A percentile compares a stretch with the other conserved stretches of the same genome.
Conservation (phyloP, 2,888 invertebrate genomes). For the Eucera pruinosa region DNA sequence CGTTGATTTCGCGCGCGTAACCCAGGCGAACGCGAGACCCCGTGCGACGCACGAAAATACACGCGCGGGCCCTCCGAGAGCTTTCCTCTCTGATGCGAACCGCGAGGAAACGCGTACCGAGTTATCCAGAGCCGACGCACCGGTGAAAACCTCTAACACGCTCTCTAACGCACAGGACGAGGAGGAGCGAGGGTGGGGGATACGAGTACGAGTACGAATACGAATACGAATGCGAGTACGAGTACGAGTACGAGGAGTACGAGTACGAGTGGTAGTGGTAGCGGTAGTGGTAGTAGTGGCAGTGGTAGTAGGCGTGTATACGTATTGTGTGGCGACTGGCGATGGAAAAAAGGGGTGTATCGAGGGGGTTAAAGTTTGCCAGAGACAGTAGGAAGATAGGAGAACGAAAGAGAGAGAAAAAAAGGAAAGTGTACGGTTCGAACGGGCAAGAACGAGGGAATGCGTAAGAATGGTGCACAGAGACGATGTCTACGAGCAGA, state of each 20-base stretch:
- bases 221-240: neutral
- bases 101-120: conserved; percentile 29
- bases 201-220: neutral
- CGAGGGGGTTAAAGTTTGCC: neutral
- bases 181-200: neutral
- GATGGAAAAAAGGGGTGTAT: neutral
- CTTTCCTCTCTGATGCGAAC: conserved; percentile 14
- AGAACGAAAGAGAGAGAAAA: neutral
- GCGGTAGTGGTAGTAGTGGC: neutral
- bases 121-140: conserved; percentile 13
- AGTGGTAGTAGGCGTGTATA: too few relatives aligned
- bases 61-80: conserved; percentile 39
- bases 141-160: conserved; percentile 18
- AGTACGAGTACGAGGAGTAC: neutral
- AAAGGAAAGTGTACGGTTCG: neutral
- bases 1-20: conserved; percentile 33
- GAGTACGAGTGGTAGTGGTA: neutral
- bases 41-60: conserved; percentile 53
- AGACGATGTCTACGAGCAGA: conserved; percentile 16
- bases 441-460: conserved; percentile 11
- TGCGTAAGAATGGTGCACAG: conserved; percentile 24
- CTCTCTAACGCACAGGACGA: neutral
- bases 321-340: neutral
- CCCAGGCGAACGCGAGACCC: conserved; percentile 22
- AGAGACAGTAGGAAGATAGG: neutral